Conservation (phyloP, 2,888 invertebrate species). For the Trissolcus japonicus region DNA sequence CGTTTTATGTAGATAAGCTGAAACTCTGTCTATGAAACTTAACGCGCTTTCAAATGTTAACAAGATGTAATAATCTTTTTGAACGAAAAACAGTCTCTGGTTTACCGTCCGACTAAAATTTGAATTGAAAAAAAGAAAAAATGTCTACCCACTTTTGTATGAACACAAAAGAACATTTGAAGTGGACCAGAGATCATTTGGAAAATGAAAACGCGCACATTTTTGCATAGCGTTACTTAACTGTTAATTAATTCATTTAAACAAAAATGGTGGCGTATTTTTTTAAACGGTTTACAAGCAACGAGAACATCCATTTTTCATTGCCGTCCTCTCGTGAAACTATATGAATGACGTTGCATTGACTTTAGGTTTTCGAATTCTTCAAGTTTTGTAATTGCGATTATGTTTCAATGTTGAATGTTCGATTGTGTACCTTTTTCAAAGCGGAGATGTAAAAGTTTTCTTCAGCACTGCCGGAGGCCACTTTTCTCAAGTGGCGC, state of each 20-base stretch:
- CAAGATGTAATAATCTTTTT: too few relatives aligned
- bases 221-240: neutral
- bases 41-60: too few relatives aligned
- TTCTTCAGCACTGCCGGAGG: conserved; percentile 39
- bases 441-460: conserved; percentile 4
- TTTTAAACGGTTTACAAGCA: too few relatives aligned
- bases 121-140: too few relatives aligned
- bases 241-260: neutral
- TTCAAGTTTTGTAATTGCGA: neutral
- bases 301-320: conserved; percentile 4
- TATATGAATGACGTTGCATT: neutral
- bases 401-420: conserved; percentile 1
- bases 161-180: too few relatives aligned
- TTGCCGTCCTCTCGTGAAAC: neutral
- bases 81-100: too few relatives aligned
- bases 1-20: too few relatives aligned
- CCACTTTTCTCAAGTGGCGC: conserved; percentile 17
- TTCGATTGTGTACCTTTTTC: conserved; percentile 1
- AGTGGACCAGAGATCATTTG: neutral
- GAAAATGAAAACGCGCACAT: neutral
- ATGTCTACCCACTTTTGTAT: too few relatives aligned
- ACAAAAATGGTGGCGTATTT: neutral
- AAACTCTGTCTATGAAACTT: too few relatives aligned
- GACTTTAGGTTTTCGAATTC: neutral
- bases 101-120: too few relatives aligned